Evolutionary conservation across 2,113 vertebrate species (phyloP).

Genomic region (Cryptotis parvus): DNA sequence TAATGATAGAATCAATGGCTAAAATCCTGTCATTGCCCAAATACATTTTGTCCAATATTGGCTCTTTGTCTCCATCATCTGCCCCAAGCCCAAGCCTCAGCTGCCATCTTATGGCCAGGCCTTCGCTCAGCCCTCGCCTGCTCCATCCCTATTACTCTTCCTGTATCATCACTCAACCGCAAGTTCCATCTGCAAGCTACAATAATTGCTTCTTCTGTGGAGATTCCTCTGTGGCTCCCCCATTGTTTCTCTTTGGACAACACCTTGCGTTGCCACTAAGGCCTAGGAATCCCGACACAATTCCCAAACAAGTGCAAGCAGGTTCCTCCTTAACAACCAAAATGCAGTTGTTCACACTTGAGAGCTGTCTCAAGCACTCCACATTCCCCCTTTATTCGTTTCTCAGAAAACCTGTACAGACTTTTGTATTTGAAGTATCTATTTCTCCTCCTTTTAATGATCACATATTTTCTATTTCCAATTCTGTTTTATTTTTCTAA

Average conservation of each 20-base stretch:
- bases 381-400: background rate
- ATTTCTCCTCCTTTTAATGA: background rate
- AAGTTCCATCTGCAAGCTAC: background rate
- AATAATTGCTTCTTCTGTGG: background rate
- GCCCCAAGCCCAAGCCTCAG: background rate
- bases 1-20: background rate
- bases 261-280: background rate
- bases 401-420: background rate
- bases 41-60: background rate
- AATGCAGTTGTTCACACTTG: background rate
- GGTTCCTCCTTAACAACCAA: background rate
- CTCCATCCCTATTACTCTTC: background rate
- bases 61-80: background rate
- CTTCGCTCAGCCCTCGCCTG: fast-evolving
- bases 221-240: background rate
- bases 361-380: background rate
- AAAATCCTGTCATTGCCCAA: background rate
- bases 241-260: background rate
- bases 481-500: background rate
- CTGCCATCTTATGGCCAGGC: background rate
- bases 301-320: background rate
- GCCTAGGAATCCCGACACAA: background rate
- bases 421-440: background rate
- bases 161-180: background rate
- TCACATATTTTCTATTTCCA: background rate